Percentiles rank a stretch among this genome's conserved stretches.
These are phyloP conservation scores for Spondyliosoma cantharus DNA, from an alignment of 2,797 vertebrate genomes.

Conservation along the genomic window DNA sequence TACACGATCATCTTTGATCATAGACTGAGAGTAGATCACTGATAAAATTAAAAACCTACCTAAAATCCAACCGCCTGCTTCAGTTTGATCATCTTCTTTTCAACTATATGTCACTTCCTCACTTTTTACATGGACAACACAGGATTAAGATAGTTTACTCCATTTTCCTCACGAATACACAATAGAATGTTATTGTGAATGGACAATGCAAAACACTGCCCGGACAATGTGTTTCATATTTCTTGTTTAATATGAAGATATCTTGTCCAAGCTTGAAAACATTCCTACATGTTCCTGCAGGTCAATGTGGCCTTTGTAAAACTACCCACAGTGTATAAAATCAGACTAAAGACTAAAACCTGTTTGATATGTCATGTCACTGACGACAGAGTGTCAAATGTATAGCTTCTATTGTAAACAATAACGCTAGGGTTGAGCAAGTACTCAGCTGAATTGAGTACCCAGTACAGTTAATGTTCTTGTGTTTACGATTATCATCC, in stretches of 20 bases:
- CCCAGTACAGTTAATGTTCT: no score
- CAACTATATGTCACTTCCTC: not conserved
- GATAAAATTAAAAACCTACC: constrained; percentile 48
- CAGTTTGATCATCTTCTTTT: constrained; percentile 22
- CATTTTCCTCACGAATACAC: not conserved
- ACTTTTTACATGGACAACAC: not conserved
- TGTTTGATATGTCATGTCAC: not conserved
- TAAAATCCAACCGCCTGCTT: constrained; percentile 17
- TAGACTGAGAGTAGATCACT: constrained; percentile 35
- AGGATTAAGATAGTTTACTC: not conserved
- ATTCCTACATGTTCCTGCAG: not conserved
- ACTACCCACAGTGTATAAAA: no score
- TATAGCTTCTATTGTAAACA: no score
- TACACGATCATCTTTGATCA: constrained; percentile 58
- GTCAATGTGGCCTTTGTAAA: not conserved
- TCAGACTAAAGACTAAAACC: no score
- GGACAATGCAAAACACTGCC: not conserved
- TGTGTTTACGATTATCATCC: no score
- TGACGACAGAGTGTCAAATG: no score
- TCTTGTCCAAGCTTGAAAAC: not conserved
- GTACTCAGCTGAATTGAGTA: no score
- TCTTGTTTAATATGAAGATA: no score
- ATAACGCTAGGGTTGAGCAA: no score
- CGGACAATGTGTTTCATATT: not conserved
- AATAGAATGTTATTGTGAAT: not conserved